Percentiles rank a stretch among this genome's conserved stretches.
phyloP scores from a whole-genome alignment of 2,888 invertebrate species.

The Syritta pipiens region DNA sequence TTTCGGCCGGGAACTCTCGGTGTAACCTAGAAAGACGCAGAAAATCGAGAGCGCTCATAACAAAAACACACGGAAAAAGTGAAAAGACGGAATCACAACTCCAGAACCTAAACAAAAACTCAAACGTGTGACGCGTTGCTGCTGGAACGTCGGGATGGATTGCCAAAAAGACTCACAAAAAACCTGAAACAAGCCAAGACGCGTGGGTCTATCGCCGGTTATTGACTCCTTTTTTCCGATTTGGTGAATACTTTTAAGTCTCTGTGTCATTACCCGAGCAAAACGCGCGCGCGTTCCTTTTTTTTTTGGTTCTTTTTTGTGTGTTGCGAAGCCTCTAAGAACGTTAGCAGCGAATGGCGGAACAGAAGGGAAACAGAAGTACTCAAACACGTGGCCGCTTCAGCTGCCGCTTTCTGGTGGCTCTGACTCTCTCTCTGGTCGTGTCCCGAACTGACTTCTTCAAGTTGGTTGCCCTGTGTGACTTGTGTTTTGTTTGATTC shows the following conservation, averaged over 20 bases:
- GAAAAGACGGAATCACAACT: slow-evolving; percentile 34
- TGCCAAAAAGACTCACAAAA: slow-evolving; percentile 17
- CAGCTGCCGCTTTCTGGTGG: slow-evolving; percentile 2
- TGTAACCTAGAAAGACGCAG: slow-evolving; percentile 24
- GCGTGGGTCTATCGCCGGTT: slow-evolving; percentile 62
- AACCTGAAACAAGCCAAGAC: slow-evolving; percentile 22
- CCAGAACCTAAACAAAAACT: slow-evolving; percentile 14
- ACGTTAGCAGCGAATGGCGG: slow-evolving; percentile 7
- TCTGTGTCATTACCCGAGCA: slow-evolving; percentile 1
- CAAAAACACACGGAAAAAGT: slow-evolving; percentile 11
- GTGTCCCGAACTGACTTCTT: slow-evolving; percentile 29
- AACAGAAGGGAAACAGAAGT: slow-evolving; percentile 1
- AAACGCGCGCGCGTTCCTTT: slow-evolving; percentile 27
- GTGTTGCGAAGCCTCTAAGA: neutral
- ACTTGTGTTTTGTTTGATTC: slow-evolving; percentile 31
- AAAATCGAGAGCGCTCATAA: neutral
- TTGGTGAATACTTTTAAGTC: neutral
- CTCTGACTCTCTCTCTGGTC: too few relatives aligned
- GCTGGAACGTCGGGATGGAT: slow-evolving; percentile 1
- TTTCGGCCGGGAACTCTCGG: slow-evolving; percentile 5
- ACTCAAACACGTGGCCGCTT: slow-evolving; percentile 41
- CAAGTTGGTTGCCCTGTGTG: slow-evolving; percentile 59
- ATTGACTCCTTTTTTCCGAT: slow-evolving; percentile 48
- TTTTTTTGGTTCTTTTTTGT: neutral
- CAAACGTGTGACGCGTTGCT: slow-evolving; percentile 9